Evolutionary conservation across 2,888 invertebrate species (phyloP), one percentile per base, ranked within the genome.

Genomic region (Euclidia mi): DNA sequence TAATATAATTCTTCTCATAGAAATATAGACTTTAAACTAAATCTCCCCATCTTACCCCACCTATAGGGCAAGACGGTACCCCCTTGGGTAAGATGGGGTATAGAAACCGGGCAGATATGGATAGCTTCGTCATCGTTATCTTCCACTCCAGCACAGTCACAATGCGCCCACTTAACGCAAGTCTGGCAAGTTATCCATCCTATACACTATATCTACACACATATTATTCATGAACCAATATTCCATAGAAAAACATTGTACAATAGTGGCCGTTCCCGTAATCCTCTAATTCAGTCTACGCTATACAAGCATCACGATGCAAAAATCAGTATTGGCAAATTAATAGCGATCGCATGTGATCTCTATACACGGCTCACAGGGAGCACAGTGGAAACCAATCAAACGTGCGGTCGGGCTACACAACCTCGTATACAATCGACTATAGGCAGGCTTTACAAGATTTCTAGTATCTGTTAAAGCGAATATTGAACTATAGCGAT

Each of bases 341-440:
- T 64, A 58, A 74, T 67, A 70, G 50, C 52, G 28, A 46, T 65
- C 51, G 51, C 47, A 47, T 68, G 65, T 62, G 58, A 75, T 59
- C 68, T 57, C 41, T 47, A 34, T 25, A 25, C 47, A 31, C 45
- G 65, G 46, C 38, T 61, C 49, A 31, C 14, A 43, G 60, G 58
- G 25, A 50, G 42, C 38, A 47, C 55, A 61, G 46, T 46, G 47
- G 18, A 42, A 56, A 45, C 53, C 70, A 73, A 72, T 72, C 70
- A 69, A 55, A 56, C 49, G 56, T 76, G 76, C 50, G 64, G 73
- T 76, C 12, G 20, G 4, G 20, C 7, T 3, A 18, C 28, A 50
- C 14, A 25, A 46, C 43, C 52, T n/a, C 6, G 40, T 61, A 60
- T 56, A 46, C 10, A 65, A 34, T 51, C 6, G 18, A 2, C 9